Evolutionary conservation across 23 tunicate species (phyloP), one percentile per base, ranked within the genome.

Genomic region (Trididemnum nubilum): DNA sequence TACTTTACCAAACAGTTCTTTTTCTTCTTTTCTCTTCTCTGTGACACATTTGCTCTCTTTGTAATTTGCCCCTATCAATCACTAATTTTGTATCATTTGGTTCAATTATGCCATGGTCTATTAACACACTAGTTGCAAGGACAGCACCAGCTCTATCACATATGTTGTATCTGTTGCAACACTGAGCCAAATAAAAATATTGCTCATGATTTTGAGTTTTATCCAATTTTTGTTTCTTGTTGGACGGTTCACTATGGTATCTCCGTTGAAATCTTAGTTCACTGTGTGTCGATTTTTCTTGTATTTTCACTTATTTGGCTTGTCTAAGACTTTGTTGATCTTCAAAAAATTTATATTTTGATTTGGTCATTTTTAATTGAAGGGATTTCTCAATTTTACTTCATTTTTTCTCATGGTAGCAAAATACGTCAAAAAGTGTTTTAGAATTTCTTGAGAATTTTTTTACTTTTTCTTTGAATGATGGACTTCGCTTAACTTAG

Each of bases 121-220:
- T 58, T 35, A 78, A 58, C 25, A 57, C 72, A 58, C 35, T 28
- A 23, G 72, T 58, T 26, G 82, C 82, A 57, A 78, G 36, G 19
- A 51, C 82, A 57, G 82, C 82, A 26, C 82, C 82, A 19, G 82
- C 74, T 67, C 82, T 28, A 72, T 78, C 82, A 27, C 72, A 32
- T 51, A 78, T 34, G 26, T 78, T 26, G 35, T 57, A 78, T 60
- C 72, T 57, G 66, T 78, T 72, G 38, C 82, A 78, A 50, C 34
- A 34, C 37, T 31, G 23, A 35, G 82, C 82, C 35, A 78, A 51
- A 61, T 61, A 61, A 25, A 61, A 61, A 61, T 61, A 61, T n/a
- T 61, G 67, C 26, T 22, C 67, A 12, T 25, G 27, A 25, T 61
- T 61, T 61, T 61, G 67, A 61, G 29, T 26, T n/a, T 21, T 12